Evolutionary conservation across 2,888 invertebrate genomes (phyloP).

Genomic region (Nephrocerus scutellatus): DNA sequence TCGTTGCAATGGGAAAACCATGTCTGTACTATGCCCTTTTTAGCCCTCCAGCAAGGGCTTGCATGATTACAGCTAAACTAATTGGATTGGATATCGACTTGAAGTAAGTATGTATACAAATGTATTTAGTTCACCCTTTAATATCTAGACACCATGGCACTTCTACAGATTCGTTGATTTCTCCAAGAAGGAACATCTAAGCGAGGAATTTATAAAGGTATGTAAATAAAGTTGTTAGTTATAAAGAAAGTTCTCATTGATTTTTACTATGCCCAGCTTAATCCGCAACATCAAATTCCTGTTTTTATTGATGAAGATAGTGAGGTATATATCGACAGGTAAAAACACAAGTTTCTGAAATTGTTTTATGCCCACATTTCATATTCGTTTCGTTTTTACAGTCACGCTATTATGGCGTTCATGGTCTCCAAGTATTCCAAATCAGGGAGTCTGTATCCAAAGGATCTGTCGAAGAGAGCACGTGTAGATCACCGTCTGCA

Average conservation of each 20-base stretch:
- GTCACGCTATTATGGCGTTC: constrained; percentile 51
- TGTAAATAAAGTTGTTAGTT: not conserved
- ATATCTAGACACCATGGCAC: too few relatives aligned
- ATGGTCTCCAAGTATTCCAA: constrained; percentile 52
- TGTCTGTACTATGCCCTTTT: constrained; percentile 44
- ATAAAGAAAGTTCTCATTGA: not conserved
- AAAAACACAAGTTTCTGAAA: too few relatives aligned
- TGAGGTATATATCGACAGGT: constrained; percentile 51
- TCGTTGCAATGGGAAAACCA: constrained; percentile 32
- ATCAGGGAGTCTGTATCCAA: constrained; percentile 52
- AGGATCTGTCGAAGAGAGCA: constrained; percentile 50
- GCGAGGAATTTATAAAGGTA: constrained; percentile 45
- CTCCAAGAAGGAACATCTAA: constrained; percentile 41
- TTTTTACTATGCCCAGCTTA: constrained; percentile 45
- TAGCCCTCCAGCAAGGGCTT: constrained; percentile 50
- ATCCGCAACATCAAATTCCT: constrained; percentile 55
- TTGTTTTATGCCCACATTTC: too few relatives aligned
- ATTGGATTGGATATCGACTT: constrained; percentile 46
- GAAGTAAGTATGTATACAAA: constrained; percentile 29
- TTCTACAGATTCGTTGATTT: constrained; percentile 48
- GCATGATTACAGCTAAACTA: constrained; percentile 47
- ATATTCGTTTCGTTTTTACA: constrained; percentile 22
- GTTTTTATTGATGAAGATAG: constrained; percentile 51
- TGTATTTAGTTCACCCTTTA: not conserved
- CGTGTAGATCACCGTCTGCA: constrained; percentile 53